Evolutionary conservation across 2,797 vertebrate genomes (phyloP), one percentile per base, ranked within the genome.

Genomic region (Etheostoma nigrum): DNA sequence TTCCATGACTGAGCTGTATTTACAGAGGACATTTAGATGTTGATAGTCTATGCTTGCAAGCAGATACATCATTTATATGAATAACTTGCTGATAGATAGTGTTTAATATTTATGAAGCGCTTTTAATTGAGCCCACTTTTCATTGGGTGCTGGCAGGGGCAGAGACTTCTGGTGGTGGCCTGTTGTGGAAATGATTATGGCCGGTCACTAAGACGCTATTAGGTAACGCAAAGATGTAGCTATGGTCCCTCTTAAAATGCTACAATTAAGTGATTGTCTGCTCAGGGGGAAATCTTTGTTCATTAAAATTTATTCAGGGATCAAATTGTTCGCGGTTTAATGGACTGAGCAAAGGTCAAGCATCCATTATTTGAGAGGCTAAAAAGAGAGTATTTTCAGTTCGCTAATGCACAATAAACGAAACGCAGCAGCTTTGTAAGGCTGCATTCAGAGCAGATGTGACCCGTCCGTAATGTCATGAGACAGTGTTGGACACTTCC

Each of bases 21-120:
- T 94, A 94, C 89, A 89, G 83, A 83, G 89, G 86, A 84, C 86
- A 85, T 90, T 89, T 90, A 85, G 79, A 89, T 92, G 90, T 86
- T 91, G 89, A 91, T 90, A 67, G 80, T 88, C 88, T 79, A 16
- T 74, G 85, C 90, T 91, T 86, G 83, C 86, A 91, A 90, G 89
- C 72, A 60, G 85, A 92, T 91, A 85, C 85, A 91, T 91, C 87
- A 91, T 92, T 92, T 88, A 88, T 88, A 89, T 86, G 85, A 90
- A 90, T 92, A 90, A 88, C 62, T 75, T 88, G 83, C 87, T 90
- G 84, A 89, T 91, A 86, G 85, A 87, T 91, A 77, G 78, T 81
- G 83, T 90, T 92, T 90, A 90, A 90, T 91, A 92, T 93, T 92
- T 82, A 91, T 92, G 82, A 92, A 85, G 74, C 83, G 73, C 83